Conservation (phyloP, 2,797 vertebrate genomes). For the Intellagama lesueurii region DNA sequence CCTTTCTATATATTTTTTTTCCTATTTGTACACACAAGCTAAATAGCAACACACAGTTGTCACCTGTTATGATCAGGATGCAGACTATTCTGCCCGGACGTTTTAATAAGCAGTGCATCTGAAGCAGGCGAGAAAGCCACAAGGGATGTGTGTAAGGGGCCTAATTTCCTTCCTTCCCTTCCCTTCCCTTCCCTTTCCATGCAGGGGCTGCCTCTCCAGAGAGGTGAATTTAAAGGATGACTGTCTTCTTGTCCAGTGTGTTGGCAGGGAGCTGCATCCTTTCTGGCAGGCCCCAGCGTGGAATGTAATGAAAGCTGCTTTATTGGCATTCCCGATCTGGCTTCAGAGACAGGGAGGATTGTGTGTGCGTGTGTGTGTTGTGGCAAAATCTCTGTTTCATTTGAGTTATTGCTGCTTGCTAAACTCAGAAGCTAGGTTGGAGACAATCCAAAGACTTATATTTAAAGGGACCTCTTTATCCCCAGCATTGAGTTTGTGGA, state of each 20-base stretch:
- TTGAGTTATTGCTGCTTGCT: background rate
- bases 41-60: background rate
- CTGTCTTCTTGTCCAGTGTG: background rate
- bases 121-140: conserved; percentile 14
- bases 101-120: background rate
- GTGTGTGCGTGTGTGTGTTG: background rate
- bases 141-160: background rate
- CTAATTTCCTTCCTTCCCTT: too few relatives aligned
- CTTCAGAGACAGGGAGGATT: background rate
- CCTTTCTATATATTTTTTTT: background rate
- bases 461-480: background rate
- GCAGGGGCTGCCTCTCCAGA: conserved; percentile 4
- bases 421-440: background rate
- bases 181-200: background rate
- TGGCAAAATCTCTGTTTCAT: background rate
- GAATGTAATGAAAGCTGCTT: background rate
- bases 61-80: background rate
- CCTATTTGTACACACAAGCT: too few relatives aligned
- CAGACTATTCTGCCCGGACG: background rate
- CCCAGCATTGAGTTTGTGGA: too few relatives aligned
- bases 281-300: background rate
- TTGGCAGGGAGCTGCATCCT: background rate
- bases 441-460: background rate
- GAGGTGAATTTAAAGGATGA: conserved; percentile 27
- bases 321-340: too few relatives aligned